Evolutionary conservation across 2,113 vertebrate genomes (phyloP).

Genomic region (Hystrix cristata): DNA sequence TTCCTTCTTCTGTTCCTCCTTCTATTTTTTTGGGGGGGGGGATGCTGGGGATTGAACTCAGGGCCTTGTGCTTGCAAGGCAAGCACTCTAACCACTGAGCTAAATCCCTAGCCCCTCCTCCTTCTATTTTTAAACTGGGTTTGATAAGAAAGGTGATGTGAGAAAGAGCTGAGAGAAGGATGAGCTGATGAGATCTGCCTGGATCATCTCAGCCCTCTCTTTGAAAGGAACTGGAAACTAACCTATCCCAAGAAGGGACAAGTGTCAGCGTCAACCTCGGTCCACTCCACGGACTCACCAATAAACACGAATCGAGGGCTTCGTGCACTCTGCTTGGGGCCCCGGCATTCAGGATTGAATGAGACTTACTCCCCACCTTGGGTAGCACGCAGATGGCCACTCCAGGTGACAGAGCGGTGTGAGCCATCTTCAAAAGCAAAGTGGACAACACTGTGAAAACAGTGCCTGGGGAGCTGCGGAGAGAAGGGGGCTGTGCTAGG

Average conservation of each 20-base stretch:
- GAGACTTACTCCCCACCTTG: background rate
- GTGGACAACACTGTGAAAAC: background rate
- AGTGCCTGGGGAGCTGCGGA: background rate
- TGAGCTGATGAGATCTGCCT: background rate
- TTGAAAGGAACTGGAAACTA: background rate
- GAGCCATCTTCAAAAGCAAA: background rate
- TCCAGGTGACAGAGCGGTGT: background rate
- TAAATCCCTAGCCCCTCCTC: background rate
- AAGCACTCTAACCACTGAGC: too few species aligned
- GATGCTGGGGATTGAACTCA: too few species aligned
- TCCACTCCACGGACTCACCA: background rate
- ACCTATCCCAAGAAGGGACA: background rate
- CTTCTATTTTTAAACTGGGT: background rate
- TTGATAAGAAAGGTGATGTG: background rate
- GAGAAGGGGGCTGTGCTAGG: background rate
- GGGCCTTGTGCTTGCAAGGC: too few species aligned
- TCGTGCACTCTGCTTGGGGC: background rate
- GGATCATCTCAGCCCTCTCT: background rate
- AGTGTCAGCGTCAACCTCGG: background rate
- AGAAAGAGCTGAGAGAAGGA: background rate
- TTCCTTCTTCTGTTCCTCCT: background rate
- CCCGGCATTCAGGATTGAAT: background rate
- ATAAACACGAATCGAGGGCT: background rate
- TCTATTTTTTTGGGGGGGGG: too few species aligned
- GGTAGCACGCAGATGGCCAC: background rate